phyloP scores from a whole-genome alignment of 1,140 invertebrate genomes.

The Drosophila tsacasi region DNA sequence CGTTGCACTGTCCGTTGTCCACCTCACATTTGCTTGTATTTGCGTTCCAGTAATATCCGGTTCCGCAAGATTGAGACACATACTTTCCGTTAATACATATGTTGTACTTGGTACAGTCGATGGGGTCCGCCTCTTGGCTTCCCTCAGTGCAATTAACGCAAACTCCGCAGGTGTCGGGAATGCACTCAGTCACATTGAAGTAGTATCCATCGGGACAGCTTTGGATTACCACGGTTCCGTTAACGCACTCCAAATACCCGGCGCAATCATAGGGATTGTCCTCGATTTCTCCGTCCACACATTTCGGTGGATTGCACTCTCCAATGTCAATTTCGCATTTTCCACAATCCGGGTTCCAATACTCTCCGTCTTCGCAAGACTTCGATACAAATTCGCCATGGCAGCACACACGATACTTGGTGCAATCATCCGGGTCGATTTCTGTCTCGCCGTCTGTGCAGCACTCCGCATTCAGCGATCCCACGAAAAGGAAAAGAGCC shows the following conservation, averaged over 20 bases:
- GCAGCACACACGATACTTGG: conserved; percentile 53
- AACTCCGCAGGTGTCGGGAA: conserved; percentile 20
- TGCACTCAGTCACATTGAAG: conserved; percentile 28
- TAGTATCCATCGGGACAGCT: conserved; percentile 31
- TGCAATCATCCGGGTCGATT: conserved; percentile 48
- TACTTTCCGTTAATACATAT: conserved; percentile 17
- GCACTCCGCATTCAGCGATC: conserved; percentile 45
- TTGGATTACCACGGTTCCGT: conserved; percentile 4
- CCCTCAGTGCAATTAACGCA: conserved; percentile 32
- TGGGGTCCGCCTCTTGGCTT: neutral
- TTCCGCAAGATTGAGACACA: conserved; percentile 4
- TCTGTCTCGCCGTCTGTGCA: conserved; percentile 54
- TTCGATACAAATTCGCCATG: conserved; percentile 49
- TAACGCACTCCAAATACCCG: conserved; percentile 40
- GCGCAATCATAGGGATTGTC: conserved; percentile 33
- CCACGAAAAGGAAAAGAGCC: conserved; percentile 28
- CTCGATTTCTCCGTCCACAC: conserved; percentile 25
- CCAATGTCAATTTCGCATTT: conserved; percentile 8
- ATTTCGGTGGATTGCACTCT: conserved; percentile 25
- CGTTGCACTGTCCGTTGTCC: conserved; percentile 29
- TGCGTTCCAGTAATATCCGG: conserved; percentile 11
- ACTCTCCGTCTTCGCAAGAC: conserved; percentile 40
- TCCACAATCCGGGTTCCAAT: conserved; percentile 26
- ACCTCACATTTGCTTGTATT: neutral
- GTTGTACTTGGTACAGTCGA: conserved; percentile 21